These are phyloP conservation scores for Anisognathus igniventris DNA, from an alignment of 2,797 vertebrate species.

Conservation along the genomic window DNA sequence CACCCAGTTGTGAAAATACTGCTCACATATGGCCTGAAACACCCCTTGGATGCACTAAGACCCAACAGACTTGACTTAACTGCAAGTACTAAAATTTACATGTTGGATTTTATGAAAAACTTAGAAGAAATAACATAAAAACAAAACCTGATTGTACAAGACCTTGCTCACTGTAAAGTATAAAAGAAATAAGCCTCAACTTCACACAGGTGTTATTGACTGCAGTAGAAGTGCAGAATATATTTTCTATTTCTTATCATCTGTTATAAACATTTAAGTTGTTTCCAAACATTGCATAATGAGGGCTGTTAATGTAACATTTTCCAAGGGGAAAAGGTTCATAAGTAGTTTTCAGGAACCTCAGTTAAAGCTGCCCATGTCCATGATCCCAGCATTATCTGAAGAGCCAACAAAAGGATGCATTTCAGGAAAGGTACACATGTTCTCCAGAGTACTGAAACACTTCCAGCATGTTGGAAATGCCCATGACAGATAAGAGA, in stretches of 20 bases:
- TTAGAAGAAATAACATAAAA: neutral
- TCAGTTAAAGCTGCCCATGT: neutral
- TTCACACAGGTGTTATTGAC: neutral
- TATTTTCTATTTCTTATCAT: neutral
- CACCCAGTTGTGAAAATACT: neutral
- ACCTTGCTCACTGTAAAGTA: neutral
- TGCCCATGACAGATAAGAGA: neutral
- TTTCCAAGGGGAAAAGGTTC: constrained; percentile 9
- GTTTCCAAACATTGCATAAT: constrained; percentile 22
- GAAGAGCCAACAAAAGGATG: neutral
- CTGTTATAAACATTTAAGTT: constrained; percentile 22
- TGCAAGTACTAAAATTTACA: neutral
- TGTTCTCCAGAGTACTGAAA: neutral
- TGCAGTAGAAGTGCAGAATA: neutral
- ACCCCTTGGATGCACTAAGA: neutral
- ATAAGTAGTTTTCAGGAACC: constrained; percentile 24
- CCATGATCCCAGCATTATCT: neutral
- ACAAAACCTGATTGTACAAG: neutral
- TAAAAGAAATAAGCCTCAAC: neutral
- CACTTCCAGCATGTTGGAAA: constrained; percentile 8
- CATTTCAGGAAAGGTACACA: constrained; percentile 45
- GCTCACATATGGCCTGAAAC: neutral
- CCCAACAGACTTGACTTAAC: neutral
- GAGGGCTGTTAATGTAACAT: neutral
- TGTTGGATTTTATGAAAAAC: neutral